Evolutionary conservation across 1,140 invertebrate species (phyloP), one percentile per base, ranked within the genome.

Genomic region (Panagrolaimus sp.): DNA sequence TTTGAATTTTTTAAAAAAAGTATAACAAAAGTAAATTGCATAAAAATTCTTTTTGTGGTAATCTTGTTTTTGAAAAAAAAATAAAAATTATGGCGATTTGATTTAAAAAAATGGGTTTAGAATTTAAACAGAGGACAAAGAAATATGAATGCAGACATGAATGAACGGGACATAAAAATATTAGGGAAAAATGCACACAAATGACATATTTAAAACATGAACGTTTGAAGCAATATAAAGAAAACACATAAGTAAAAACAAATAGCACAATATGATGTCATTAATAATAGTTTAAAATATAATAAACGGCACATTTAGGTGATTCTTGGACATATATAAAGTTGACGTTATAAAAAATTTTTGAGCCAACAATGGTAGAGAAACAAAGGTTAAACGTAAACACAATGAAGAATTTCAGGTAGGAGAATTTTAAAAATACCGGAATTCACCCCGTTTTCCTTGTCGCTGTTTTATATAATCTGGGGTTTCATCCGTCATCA

Each of bases 401-500:
- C 20, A 42, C n/a, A 64, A n/a, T n/a, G n/a, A n/a, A n/a, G n/a
- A n/a, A 9, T 13, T 53, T 69, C 27, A 38, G 43, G 31, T 16
- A 62, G 9, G 25, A 66, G 8, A 13, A 14, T 9, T 42, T 77
- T 78, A 94, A 86, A 95, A 93, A 85, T 95, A 95, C 85, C 92
- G 89, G 84, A 95, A 93, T 88, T 93, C 92, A 86, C 92, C 92
- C 88, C 92, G 92, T 86, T 92, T 93, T 84, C 92, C 92, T 77
- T 91, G 88, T 74, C 92, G 88, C 83, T 93, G 71, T 71, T 78
- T 83, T 43, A 81, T 77, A 64, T 79, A 82, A 13, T 83, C 77
- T 7, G 79, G 79, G 20, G 79, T 79, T 46, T 77, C 75, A 42
- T 69, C 69, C 43, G 70, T 72, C 68, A 78, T 69, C 66, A 79